These are phyloP conservation scores for Erithacus rubecula DNA, from an alignment of 2,797 vertebrate genomes.

Conservation along the genomic window DNA sequence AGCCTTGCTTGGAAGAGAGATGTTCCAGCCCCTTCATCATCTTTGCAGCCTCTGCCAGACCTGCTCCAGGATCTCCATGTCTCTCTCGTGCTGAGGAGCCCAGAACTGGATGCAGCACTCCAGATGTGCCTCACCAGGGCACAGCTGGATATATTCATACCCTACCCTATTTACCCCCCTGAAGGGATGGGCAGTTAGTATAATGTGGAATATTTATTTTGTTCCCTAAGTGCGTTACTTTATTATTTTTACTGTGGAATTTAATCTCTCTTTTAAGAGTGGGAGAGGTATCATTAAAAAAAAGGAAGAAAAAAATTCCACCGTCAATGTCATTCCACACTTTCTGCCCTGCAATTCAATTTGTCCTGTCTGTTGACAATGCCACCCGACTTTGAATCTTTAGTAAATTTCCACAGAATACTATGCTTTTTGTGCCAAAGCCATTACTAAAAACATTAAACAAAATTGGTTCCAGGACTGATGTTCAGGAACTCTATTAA, in stretches of 20 bases:
- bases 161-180: neutral
- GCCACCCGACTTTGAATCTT: neutral
- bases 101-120: neutral
- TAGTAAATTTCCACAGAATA: neutral
- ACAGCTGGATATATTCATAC: neutral
- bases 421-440: neutral
- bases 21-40: neutral
- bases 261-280: neutral
- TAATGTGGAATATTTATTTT: neutral
- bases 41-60: neutral
- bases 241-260: neutral
- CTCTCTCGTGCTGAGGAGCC: neutral
- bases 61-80: neutral
- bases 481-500: slow-evolving; percentile 52
- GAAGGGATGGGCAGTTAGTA: neutral
- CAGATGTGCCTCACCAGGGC: neutral
- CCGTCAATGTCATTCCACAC: neutral
- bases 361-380: neutral
- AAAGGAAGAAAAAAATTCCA: neutral
- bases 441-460: slow-evolving; percentile 43
- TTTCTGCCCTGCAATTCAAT: neutral
- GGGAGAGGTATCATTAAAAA: neutral
- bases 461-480: slow-evolving; percentile 39
- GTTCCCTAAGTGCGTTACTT: neutral
- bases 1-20: neutral